Evolutionary conservation across 2,113 vertebrate genomes (phyloP), one percentile per base, ranked within the genome.

Genomic region (Paradisaea rubra): DNA sequence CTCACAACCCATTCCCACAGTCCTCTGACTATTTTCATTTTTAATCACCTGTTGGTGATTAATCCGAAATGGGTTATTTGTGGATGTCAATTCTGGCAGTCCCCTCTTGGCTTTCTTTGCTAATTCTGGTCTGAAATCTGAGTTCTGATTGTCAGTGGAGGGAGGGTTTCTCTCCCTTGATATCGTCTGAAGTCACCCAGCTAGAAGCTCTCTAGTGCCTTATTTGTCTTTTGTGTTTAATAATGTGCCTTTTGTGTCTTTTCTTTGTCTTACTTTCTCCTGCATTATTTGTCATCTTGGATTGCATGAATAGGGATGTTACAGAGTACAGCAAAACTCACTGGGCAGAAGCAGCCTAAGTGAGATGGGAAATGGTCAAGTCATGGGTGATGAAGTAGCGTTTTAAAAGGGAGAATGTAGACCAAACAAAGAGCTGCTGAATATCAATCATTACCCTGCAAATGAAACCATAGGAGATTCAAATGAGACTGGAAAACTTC

Each of bases 111-210:
- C 64, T 70, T 7, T n/a, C 30, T 60, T 65, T 85, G 20, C 88
- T 45, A 41, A 64, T 88, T 82, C 53, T 87, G 45, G 15, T 93
- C 65, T 86, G 45, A 89, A 76, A 56, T 81, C 59, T 59, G n/a
- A 66, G 39, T 91, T 88, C 54, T 45, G 25, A 23, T 37, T 70
- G 22, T 42, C 11, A 6, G 9, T 9, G 37, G 4, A 3, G n/a
- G 6, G 1, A 39, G 0, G 0, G 1, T 31, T 74, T 5, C 13
- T 28, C 25, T 57, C 33, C 23, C 42, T 81, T 59, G 27, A 6
- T 50, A 31, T 76, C 10, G 25, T 73, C 54, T 70, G 54, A 74
- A 94, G 50, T 95, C 44, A 57, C 39, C 5, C 23, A 81, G 23
- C 11, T 72, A 70, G 74, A 69, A 23, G 6, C 15, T 88, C 33